Evolutionary conservation across 2,888 invertebrate genomes (phyloP).

Genomic region (Zygaena filipendulae): DNA sequence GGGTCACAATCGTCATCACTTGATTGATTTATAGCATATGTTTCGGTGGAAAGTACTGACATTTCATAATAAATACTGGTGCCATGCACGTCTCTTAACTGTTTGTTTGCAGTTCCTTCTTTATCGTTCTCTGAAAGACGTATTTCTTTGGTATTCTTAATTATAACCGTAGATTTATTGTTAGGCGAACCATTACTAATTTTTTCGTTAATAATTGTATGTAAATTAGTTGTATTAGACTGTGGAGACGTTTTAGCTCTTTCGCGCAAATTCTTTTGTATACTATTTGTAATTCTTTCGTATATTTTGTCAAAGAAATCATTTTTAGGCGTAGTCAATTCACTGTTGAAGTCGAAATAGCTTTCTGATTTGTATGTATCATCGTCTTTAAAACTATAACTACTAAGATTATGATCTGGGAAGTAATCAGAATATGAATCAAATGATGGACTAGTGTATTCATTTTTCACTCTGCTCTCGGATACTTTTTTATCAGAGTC

Average conservation of each 20-base stretch:
- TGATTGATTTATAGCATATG: constrained; percentile 42
- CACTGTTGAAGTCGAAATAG: constrained; percentile 45
- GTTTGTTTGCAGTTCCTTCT: constrained; percentile 42
- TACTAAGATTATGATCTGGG: constrained; percentile 31
- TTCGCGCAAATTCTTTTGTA: constrained; percentile 56
- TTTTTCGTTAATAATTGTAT: constrained; percentile 40
- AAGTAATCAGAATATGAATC: constrained; percentile 41
- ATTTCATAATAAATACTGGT: constrained; percentile 64
- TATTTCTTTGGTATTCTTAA: constrained; percentile 66
- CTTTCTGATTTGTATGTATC: constrained; percentile 38
- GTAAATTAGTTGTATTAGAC: constrained; percentile 33
- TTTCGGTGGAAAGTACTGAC: constrained; percentile 59
- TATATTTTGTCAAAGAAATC: constrained; percentile 64
- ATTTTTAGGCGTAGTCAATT: constrained; percentile 65
- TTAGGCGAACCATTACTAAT: constrained; percentile 53
- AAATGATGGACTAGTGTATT: constrained; percentile 36
- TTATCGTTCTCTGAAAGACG: constrained; percentile 52
- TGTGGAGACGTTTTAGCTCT: constrained; percentile 35
- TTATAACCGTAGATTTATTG: constrained; percentile 56
- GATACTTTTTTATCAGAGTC: constrained; percentile 30
- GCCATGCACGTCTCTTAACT: constrained; percentile 55
- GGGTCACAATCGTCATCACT: constrained; percentile 52
- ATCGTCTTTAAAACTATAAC: constrained; percentile 30
- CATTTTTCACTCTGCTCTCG: constrained; percentile 36
- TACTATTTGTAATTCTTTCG: constrained; percentile 60